Base-by-base conservation (phyloP, 2,888 invertebrate species). In the Aphelenchoides bicaudatus region DNA sequence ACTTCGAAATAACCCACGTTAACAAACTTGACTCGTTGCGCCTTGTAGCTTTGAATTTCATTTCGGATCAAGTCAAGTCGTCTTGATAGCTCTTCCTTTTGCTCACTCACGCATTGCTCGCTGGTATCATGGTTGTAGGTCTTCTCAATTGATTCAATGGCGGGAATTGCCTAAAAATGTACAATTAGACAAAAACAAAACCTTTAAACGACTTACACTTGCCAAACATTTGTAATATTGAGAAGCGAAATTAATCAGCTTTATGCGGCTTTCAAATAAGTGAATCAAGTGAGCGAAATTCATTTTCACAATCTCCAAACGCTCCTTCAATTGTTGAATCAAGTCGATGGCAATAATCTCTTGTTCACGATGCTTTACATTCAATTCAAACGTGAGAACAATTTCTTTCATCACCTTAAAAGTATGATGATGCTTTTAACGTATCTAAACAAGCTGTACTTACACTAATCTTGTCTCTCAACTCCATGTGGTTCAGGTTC, bases 1-100 rank as follows among this genome's bases (percentile, higher is more conserved):
- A 16, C n/a, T n/a, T n/a, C 8, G 19, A 43, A 43, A 19, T 43
- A 43, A 49, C 52, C 13, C 39, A 51, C 52, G 37, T 51, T 51
- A 6, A 51, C 19, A 3, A 51, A 51, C 28, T 51, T 43, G 6
- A 21, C 19, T 27, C 39, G 37, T 16, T 51, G 23, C 16, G 13
- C 31, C 19, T 13, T 51, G 13, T 8, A 25, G 10, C 25, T 43
- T n/a, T 19, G 21, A 8, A 43, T 6, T n/a, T 25, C 21, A 43
- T 10, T 6, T 10, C 43, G 16, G 43, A 8, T 10, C 10, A 8
- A 10, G 43, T 43, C 43, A 8, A 19, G 6, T n/a, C 43, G 43
- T 10, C 6, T 19, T 25, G 25, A 8, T 8, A 43, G 43, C 43
- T 43, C 43, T 6, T n/a, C n/a, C 21, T 43, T 43, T n/a, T 43